Percentiles rank a stretch among this genome's conserved stretches.
phyloP scores from a whole-genome alignment of 2,113 vertebrate genomes.

The Halcyon senegalensis region DNA sequence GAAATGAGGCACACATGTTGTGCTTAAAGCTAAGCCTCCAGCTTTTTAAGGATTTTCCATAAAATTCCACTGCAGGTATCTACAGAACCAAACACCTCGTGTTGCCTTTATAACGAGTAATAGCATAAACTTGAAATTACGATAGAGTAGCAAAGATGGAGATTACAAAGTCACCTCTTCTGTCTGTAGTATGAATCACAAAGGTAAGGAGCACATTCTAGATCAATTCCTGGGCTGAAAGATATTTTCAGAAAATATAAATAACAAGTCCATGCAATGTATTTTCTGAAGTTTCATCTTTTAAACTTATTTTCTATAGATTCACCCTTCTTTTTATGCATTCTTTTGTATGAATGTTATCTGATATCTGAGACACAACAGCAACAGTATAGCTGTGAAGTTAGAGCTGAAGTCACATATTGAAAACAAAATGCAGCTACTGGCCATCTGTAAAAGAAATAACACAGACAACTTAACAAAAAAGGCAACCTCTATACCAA shows the following conservation, averaged over 20 bases:
- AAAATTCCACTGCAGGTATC: background rate
- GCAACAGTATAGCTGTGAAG: background rate
- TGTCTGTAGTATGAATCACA: background rate
- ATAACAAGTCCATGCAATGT: background rate
- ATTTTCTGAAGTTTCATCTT: background rate
- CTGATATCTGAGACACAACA: background rate
- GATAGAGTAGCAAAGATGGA: background rate
- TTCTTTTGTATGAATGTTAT: background rate
- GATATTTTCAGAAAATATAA: background rate
- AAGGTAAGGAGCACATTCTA: background rate
- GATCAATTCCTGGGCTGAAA: background rate
- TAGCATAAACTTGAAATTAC: background rate
- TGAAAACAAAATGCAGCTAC: background rate
- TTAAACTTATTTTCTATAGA: background rate
- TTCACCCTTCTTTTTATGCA: background rate
- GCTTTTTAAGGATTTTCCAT: background rate
- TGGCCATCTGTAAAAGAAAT: background rate
- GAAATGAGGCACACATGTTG: background rate
- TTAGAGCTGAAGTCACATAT: background rate
- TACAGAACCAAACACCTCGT: background rate
- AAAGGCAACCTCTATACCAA: background rate
- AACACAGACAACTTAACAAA: background rate
- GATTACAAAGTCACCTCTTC: background rate
- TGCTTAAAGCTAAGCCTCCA: background rate
- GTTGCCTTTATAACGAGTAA: background rate